Conservation (phyloP, 1,140 invertebrate genomes). For the Nephila pilipes region DNA sequence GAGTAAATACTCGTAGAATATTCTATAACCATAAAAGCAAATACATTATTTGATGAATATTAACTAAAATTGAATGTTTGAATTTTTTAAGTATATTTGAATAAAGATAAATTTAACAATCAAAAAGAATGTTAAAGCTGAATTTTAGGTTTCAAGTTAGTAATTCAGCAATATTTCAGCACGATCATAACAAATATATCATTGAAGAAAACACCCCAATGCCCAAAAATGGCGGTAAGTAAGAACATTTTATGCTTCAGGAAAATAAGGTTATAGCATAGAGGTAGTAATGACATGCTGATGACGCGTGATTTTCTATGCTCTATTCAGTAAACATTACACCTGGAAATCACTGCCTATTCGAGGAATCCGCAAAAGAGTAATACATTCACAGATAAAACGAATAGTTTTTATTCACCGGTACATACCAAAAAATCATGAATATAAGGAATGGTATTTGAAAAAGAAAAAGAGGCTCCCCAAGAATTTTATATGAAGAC, state of each 20-base stretch:
- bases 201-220: no score
- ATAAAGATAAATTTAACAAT: no score
- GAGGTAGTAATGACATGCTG: conserved; percentile 36
- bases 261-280: not conserved
- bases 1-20: no score
- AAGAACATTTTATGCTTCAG: no score
- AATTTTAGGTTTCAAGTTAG: no score
- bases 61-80: no score
- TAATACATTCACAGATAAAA: not conserved
- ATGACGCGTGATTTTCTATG: conserved; percentile 29
- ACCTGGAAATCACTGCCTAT: not conserved
- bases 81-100: no score
- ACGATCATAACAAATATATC: no score
- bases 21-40: no score
- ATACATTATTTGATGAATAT: no score
- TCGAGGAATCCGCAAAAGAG: not conserved
- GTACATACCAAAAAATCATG: not conserved
- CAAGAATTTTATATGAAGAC: not conserved
- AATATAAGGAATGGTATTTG: not conserved
- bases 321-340: conserved; percentile 41
- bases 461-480: not conserved
- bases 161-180: no score
- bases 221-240: conserved; percentile 8
- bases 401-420: not conserved
- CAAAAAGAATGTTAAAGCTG: no score